These are phyloP conservation scores for Oryzaephilus surinamensis DNA, from an alignment of 1,140 invertebrate species.

Conservation along the genomic window DNA sequence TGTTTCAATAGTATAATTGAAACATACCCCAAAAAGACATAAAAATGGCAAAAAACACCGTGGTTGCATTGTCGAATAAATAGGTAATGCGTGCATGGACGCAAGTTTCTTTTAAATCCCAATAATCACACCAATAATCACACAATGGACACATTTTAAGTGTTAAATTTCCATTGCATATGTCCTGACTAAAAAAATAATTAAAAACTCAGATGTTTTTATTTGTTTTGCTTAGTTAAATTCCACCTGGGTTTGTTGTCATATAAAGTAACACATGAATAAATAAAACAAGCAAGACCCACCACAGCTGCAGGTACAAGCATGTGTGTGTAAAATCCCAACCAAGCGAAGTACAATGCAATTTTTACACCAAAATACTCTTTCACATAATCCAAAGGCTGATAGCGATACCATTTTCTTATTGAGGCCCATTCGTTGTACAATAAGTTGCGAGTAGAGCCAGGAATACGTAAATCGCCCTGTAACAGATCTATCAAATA, in stretches of 20 bases:
- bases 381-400: constrained; percentile 80
- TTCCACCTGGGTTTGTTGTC: constrained; percentile 62
- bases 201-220: constrained; percentile 11
- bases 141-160: constrained; percentile 78
- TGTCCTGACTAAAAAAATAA: constrained; percentile 70
- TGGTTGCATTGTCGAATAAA: constrained; percentile 90
- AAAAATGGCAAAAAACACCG: constrained; percentile 88
- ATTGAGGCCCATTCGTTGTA: constrained; percentile 80
- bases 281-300: constrained; percentile 71
- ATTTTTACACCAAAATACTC: constrained; percentile 93
- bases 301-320: constrained; percentile 77
- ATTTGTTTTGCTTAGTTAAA: neutral
- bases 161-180: constrained; percentile 54
- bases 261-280: constrained; percentile 63
- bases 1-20: neutral
- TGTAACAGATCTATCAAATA: constrained; percentile 36
- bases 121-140: constrained; percentile 77
- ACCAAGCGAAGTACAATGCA: constrained; percentile 89
- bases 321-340: constrained; percentile 94
- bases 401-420: constrained; percentile 69
- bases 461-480: constrained; percentile 58
- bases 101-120: constrained; percentile 80
- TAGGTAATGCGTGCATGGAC: constrained; percentile 79
- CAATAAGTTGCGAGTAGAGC: constrained; percentile 64
- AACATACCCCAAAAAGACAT: constrained; percentile 91